Evolutionary conservation across 2,797 vertebrate genomes (phyloP), one percentile per base, ranked within the genome.

Genomic region (Eremophila alpestris): DNA sequence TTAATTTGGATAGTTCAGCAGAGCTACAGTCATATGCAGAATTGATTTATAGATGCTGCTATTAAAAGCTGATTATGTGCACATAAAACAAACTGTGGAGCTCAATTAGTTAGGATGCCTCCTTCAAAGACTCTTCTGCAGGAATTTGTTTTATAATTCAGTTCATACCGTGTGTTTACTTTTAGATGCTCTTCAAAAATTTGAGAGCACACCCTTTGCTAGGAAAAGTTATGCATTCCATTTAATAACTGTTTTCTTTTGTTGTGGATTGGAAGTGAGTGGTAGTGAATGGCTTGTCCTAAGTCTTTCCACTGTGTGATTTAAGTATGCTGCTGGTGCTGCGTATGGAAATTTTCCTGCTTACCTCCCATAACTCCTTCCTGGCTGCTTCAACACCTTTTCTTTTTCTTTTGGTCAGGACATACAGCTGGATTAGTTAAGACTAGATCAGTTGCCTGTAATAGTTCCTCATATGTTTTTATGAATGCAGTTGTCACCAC

Each of bases 31-130:
- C 75, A 92, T 71, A 71, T 88, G 86, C 46, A 69, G 74, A 97
- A 90, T 75, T 97, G 83, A 94, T 95, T 97, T 94, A 92, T 87
- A 89, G 45, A 58, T 82, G 62, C 82, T 94, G 74, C 93, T 96
- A 49, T 96, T 96, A 93, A 89, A 92, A 95, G 67, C 80, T 92
- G 90, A 94, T 94, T 87, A 71, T 97, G 43, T 91, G 62, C 56
- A 43, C 92, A 56, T 5, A 27, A 73, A 93, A 75, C 68, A 90
- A 87, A 93, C 51, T 75, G 68, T 90, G 68, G 62, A 92, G 70
- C 67, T 83, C 43, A 77, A 80, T 96, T 94, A 95, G 63, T 91
- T 95, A 93, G 56, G 75, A 91, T 68, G 26, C 82, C 46, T 91
- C 22, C 64, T 93, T 83, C 88, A 16, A 26, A 82, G 86, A 68